Evolutionary conservation across 2,797 vertebrate species (phyloP), one percentile per base, ranked within the genome.

Genomic region (Gouania willdenowi): DNA sequence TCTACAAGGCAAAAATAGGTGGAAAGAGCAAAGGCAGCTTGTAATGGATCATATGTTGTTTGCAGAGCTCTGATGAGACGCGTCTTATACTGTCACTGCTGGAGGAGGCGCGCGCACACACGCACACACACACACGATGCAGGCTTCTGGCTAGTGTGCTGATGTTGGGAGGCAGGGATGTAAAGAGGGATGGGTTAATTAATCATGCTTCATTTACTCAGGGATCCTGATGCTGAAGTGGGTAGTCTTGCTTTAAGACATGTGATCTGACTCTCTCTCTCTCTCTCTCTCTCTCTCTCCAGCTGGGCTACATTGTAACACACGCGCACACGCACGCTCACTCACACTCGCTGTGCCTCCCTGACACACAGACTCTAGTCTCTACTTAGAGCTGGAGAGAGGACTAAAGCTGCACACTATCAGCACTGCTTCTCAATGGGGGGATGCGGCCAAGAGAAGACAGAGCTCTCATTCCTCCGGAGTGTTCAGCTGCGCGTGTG

Each of bases 241-340:
- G 86, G 87, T 84, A 81, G 83, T 93, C 89, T 90, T 89, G 73
- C 93, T 96, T 93, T 94, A 94, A 96, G 92, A 90, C 89, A 79
- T 90, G 89, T 85, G 91, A 89, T 90, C 71, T 45, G 33, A 76
- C 80, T 84, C 68, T 57, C 58, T 48, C 70, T 34, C 53, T 29
- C 23, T 20, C 19, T 20, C 19, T 20, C 13, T 14, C 50, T 48
- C 38, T 41, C 58, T 46, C 46, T 25, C 59, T 57, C 87, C 83
- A 89, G 89, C 88, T 72, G 88, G 89, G 89, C 75, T 88, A 85
- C 59, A 80, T 60, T 91, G 90, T 89, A 88, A 87, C 69, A 83
- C 85, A 83, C 85, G 46, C 72, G 51, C 68, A 51, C 62, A 40
- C 42, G 18, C 66, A 49, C 58, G 15, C 66, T 31, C 74, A 21